Evolutionary conservation across 2,113 vertebrate species (phyloP).

Genomic region (Sciurus niger): DNA sequence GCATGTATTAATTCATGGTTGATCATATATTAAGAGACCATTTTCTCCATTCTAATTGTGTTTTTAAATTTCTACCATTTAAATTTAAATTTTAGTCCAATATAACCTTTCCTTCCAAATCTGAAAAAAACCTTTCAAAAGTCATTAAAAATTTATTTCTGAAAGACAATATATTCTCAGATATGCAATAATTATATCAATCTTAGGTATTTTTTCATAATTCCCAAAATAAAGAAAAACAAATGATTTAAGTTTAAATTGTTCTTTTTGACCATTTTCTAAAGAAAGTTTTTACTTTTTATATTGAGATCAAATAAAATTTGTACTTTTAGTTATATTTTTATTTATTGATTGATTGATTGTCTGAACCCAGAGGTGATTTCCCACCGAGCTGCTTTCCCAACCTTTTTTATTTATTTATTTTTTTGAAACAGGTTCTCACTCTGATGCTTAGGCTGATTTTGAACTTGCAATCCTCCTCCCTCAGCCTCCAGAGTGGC

Average conservation of each 20-base stretch:
- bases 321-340: no score
- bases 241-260: neutral
- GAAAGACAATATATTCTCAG: neutral
- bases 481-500: no score
- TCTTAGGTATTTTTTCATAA: conserved; percentile 6
- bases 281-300: no score
- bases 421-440: no score
- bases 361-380: no score
- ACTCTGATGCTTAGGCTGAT: neutral
- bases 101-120: conserved; percentile 60
- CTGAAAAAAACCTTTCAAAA: neutral
- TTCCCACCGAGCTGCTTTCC: no score
- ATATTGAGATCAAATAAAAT: no score
- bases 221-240: conserved; percentile 24
- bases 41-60: conserved; percentile 7
- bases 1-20: neutral
- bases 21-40: neutral
- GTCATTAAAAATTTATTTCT: conserved; percentile 36
- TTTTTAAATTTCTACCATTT: conserved; percentile 48
- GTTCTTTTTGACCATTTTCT: no score
- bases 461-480: no score
- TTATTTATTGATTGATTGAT: no score
- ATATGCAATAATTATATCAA: neutral
- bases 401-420: no score
- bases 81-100: conserved; percentile 57